A percentile compares a stretch with the other conserved stretches of the same genome.
These are phyloP conservation scores for Boloria euphrosyne DNA, from an alignment of 2,888 invertebrate genomes.

Conservation along the genomic window DNA sequence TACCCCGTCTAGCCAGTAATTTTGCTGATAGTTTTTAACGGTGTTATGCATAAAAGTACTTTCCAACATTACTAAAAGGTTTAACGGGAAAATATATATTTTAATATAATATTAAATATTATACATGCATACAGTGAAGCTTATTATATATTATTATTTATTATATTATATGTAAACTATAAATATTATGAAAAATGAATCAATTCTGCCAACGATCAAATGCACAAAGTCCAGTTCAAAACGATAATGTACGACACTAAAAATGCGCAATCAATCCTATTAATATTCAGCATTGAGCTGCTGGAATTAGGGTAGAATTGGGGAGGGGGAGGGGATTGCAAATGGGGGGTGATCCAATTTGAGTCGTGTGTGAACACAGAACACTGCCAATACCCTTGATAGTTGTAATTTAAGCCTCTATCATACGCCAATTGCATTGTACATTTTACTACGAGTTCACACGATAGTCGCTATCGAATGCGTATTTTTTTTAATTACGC, in stretches of 20 bases:
- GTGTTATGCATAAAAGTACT: too few relatives aligned
- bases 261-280: slow-evolving; percentile 24
- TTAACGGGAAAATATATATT: too few relatives aligned
- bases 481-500: too few relatives aligned
- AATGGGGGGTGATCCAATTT: slow-evolving; percentile 11
- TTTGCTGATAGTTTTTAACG: too few relatives aligned
- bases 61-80: too few relatives aligned
- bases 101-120: too few relatives aligned
- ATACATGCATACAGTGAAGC: too few relatives aligned
- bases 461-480: background rate
- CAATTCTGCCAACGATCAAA: background rate
- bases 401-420: slow-evolving; percentile 11
- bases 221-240: background rate
- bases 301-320: slow-evolving; percentile 17
- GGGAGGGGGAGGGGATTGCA: background rate
- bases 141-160: too few relatives aligned
- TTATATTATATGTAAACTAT: too few relatives aligned
- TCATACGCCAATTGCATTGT: background rate
- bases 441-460: background rate
- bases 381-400: slow-evolving; percentile 22
- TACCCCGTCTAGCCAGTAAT: too few relatives aligned
- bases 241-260: slow-evolving; percentile 4
- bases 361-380: slow-evolving; percentile 15
- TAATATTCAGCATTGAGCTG: slow-evolving; percentile 25
- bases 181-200: too few relatives aligned